Conservation (phyloP, 2,113 vertebrate genomes). For the Xiphorhynchus elegans region DNA sequence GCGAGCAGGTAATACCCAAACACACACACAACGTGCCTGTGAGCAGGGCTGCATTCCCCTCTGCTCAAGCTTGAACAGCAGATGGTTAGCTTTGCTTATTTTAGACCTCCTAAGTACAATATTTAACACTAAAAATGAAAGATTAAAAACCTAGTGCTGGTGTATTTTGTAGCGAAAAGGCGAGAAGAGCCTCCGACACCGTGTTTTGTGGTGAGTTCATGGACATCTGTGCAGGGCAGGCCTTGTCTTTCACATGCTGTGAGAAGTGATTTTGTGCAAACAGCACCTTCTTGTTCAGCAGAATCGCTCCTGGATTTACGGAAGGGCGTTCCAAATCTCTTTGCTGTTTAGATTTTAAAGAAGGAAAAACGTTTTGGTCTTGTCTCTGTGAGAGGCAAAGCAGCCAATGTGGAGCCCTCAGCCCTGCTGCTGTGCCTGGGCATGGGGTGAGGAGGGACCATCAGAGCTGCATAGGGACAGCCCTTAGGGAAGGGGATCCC, state of each 20-base stretch:
- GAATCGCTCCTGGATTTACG: background rate
- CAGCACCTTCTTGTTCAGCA: background rate
- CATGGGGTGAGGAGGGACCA: rapidly evolving
- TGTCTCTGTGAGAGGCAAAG: background rate
- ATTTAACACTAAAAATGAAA: background rate
- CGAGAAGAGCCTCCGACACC: rapidly evolving
- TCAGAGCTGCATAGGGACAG: background rate
- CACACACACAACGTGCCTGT: background rate
- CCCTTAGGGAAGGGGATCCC: background rate
- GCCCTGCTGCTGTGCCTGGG: background rate
- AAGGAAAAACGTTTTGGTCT: background rate
- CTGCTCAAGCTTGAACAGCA: background rate
- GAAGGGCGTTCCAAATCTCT: background rate
- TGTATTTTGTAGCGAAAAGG: background rate
- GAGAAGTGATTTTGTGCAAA: background rate
- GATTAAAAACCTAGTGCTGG: background rate
- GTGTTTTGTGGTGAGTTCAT: background rate
- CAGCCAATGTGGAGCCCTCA: background rate
- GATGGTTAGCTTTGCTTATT: background rate
- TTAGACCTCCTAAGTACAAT: background rate
- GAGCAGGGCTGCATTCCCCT: background rate
- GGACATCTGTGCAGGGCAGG: background rate
- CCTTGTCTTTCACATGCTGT: background rate
- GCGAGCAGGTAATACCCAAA: background rate
- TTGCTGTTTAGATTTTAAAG: background rate